phyloP scores from a whole-genome alignment of 2,113 vertebrate species.

The Alethe diademata region DNA sequence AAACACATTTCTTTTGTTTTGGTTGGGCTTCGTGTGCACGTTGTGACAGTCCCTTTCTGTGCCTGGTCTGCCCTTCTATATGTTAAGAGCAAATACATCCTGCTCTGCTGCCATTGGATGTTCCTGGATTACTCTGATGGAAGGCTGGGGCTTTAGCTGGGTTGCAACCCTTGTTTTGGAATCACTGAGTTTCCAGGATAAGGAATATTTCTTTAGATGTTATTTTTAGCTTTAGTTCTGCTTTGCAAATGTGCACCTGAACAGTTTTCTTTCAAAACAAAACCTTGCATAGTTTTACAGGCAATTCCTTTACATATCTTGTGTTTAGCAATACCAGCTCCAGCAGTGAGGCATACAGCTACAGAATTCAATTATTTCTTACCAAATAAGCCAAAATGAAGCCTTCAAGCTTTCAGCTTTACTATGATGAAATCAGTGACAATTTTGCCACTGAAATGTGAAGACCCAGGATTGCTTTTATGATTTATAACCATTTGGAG shows the following conservation, averaged over 20 bases:
- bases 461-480: not conserved
- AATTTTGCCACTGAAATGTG: not conserved
- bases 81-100: not conserved
- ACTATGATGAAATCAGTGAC: not conserved
- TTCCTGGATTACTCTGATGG: not conserved
- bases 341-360: not conserved
- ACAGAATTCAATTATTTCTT: not conserved
- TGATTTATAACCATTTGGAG: not conserved
- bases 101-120: not conserved
- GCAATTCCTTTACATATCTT: not conserved
- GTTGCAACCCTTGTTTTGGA: not conserved
- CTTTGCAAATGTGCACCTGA: not conserved
- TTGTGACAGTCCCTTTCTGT: not conserved
- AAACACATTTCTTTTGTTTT: not conserved
- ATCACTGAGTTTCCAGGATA: not conserved
- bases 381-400: not conserved
- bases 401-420: not conserved
- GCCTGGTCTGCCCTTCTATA: not conserved
- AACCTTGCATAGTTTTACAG: not conserved
- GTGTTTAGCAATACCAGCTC: not conserved
- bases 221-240: constrained; percentile 4
- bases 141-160: not conserved
- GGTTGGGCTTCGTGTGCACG: not conserved
- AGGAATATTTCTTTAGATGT: not conserved
- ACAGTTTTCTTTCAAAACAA: not conserved